phyloP scores from a whole-genome alignment of 2,888 invertebrate species.

The Noctua janthina region DNA sequence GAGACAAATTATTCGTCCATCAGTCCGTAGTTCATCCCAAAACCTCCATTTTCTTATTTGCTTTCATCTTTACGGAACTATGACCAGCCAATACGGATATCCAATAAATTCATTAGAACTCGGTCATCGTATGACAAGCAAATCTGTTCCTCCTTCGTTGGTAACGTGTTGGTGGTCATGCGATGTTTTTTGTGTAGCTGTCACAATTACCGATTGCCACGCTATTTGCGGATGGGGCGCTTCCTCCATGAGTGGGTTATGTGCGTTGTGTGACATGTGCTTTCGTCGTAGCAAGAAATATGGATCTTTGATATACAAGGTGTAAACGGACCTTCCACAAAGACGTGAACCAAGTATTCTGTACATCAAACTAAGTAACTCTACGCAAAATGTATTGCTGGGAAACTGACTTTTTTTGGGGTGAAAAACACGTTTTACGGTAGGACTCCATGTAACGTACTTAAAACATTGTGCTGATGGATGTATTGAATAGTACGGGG shows the following conservation, averaged over 20 bases:
- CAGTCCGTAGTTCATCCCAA: not conserved
- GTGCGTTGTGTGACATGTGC: constrained; percentile 3
- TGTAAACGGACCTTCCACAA: no score
- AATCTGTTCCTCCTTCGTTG: constrained; percentile 44
- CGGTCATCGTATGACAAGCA: constrained; percentile 29
- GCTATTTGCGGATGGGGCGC: constrained; percentile 34
- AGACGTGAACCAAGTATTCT: no score
- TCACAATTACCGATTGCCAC: constrained; percentile 51
- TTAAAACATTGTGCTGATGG: no score
- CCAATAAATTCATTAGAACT: constrained; percentile 47
- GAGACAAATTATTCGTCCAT: not conserved
- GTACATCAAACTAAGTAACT: no score
- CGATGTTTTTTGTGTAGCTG: constrained; percentile 49
- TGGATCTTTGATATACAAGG: not conserved
- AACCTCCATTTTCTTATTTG: not conserved
- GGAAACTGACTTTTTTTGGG: no score
- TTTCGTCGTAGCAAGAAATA: not conserved
- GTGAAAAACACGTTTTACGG: no score
- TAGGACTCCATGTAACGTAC: no score
- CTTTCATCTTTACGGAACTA: constrained; percentile 18
- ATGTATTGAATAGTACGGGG: no score
- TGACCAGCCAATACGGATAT: constrained; percentile 31
- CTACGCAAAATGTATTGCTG: no score
- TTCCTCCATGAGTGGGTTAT: constrained; percentile 41
- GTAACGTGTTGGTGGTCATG: constrained; percentile 36